These are phyloP conservation scores for Phyllotis vaccarum DNA, from an alignment of 2,797 vertebrate genomes.

Conservation along the genomic window DNA sequence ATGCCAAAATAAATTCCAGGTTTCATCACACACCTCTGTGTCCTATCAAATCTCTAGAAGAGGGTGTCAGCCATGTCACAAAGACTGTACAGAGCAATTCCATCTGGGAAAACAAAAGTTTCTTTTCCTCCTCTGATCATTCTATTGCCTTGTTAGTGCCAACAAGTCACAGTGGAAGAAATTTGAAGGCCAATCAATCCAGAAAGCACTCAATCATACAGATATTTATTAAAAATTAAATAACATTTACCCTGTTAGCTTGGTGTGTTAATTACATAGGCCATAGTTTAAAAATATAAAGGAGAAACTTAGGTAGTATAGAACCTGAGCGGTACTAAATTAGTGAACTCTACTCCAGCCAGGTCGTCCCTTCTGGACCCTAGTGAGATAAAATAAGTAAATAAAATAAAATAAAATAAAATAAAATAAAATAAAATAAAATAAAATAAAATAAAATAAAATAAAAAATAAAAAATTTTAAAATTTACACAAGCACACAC, in stretches of 20 bases:
- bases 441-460: too few species aligned
- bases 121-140: neutral
- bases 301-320: neutral
- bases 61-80: slow-evolving; percentile 26
- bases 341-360: neutral
- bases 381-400: slow-evolving; percentile 49
- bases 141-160: slow-evolving; percentile 59
- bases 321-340: neutral
- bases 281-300: slow-evolving; percentile 1
- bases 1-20: slow-evolving; percentile 65
- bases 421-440: too few species aligned
- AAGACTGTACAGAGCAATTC: slow-evolving; percentile 49
- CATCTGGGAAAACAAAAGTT: slow-evolving; percentile 16
- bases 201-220: slow-evolving; percentile 31
- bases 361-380: neutral
- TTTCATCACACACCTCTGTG: slow-evolving; percentile 50
- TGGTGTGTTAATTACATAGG: slow-evolving; percentile 27
- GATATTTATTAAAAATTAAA: slow-evolving; percentile 68
- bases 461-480: too few species aligned
- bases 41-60: slow-evolving; percentile 61
- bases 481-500: too few species aligned
- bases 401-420: too few species aligned
- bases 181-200: slow-evolving; percentile 67
- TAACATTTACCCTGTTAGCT: slow-evolving; percentile 4
- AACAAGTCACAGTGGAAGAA: slow-evolving; percentile 69